Conservation (phyloP, 2,888 invertebrate genomes). For the Carpatolechia fugitivella region DNA sequence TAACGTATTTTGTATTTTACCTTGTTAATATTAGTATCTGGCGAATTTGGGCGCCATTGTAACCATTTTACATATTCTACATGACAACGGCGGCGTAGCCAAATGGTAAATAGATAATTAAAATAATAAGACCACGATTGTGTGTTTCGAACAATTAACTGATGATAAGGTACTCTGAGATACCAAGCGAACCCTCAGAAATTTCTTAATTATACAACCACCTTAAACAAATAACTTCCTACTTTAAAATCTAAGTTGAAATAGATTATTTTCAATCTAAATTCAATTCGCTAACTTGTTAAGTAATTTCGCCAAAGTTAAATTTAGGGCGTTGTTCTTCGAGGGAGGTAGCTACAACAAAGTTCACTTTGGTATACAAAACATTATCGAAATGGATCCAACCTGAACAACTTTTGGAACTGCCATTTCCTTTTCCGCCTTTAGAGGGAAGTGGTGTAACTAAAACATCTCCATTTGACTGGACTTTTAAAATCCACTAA, state of each 20-base stretch:
- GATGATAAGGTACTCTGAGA: too few species aligned
- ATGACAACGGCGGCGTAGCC: too few species aligned
- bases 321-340: background rate
- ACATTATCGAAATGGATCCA: background rate
- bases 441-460: background rate
- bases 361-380: background rate
- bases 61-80: too few species aligned
- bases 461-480: background rate
- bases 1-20: too few species aligned
- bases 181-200: too few species aligned
- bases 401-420: background rate
- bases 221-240: background rate
- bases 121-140: too few species aligned
- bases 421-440: background rate
- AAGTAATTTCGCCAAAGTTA: background rate
- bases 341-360: background rate
- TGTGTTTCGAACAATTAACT: too few species aligned
- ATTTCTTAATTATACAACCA: background rate
- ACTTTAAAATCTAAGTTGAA: background rate
- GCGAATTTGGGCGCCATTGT: too few species aligned
- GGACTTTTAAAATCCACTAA: too few species aligned
- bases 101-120: too few species aligned
- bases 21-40: too few species aligned
- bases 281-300: background rate
- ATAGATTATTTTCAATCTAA: background rate